Percentiles rank a stretch among this genome's conserved stretches.
Evolutionary conservation across 2,888 invertebrate genomes (phyloP).

Genomic region (Leptopterna dolabrata): DNA sequence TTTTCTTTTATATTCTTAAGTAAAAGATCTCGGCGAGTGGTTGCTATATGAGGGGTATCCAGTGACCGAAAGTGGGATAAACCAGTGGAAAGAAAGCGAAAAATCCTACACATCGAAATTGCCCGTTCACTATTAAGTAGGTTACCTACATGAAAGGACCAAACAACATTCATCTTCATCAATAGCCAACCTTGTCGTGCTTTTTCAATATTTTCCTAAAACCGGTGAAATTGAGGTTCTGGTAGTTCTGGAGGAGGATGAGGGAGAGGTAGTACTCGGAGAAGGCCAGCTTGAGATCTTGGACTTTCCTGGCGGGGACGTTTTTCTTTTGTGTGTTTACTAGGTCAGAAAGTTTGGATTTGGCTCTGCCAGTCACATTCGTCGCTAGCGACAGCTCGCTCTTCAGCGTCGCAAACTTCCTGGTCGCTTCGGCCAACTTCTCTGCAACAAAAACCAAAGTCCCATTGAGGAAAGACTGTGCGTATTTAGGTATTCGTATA

Average conservation of each 20-base stretch:
- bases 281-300: constrained; percentile 88
- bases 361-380: constrained; percentile 63
- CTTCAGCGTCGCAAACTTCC: constrained; percentile 80
- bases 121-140: no score
- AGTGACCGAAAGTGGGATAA: no score
- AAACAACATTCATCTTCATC: no score
- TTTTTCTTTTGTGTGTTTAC: constrained; percentile 64
- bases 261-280: constrained; percentile 90
- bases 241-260: constrained; percentile 88
- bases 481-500: no score
- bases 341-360: constrained; percentile 64
- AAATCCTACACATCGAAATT: no score
- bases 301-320: constrained; percentile 76
- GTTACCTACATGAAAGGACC: no score
- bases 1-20: no score
- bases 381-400: constrained; percentile 74
- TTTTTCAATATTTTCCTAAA: constrained; percentile 92
- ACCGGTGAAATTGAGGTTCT: constrained; percentile 88
- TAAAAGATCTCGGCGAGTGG: no score
- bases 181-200: constrained; percentile 84
- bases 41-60: no score
- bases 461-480: neutral
- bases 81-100: no score
- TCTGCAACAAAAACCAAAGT: constrained; percentile 69
- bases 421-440: constrained; percentile 88